Evolutionary conservation across 2,888 invertebrate species (phyloP).

Genomic region (Epinotia nisella): DNA sequence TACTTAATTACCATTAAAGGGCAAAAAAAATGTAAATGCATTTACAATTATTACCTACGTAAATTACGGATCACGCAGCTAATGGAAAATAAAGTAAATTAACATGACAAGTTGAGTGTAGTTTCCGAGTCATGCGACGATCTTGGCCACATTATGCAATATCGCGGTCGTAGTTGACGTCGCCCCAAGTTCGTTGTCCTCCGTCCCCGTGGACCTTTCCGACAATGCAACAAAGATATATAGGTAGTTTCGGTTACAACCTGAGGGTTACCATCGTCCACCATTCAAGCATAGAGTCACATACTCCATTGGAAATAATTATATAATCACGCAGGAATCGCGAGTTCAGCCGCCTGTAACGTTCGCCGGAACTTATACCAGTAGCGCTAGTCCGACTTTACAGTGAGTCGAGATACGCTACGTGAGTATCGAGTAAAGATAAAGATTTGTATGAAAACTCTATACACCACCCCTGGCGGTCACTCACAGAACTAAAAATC

Average conservation of each 20-base stretch:
- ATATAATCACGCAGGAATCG: too few relatives aligned
- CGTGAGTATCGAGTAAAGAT: too few relatives aligned
- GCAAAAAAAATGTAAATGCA: slow-evolving; percentile 12
- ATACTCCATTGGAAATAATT: too few relatives aligned
- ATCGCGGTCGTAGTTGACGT: slow-evolving; percentile 24
- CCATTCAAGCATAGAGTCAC: too few relatives aligned
- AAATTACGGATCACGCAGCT: slow-evolving; percentile 16
- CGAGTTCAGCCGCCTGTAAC: too few relatives aligned
- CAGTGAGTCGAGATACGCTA: too few relatives aligned
- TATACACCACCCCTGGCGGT: too few relatives aligned
- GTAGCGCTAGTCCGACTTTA: too few relatives aligned
- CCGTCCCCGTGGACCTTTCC: slow-evolving; percentile 50
- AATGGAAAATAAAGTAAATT: slow-evolving; percentile 26
- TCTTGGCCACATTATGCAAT: slow-evolving; percentile 39
- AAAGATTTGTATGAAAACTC: too few relatives aligned
- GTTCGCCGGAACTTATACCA: too few relatives aligned
- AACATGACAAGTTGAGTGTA: slow-evolving; percentile 29
- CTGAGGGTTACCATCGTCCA: too few relatives aligned
- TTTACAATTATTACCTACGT: slow-evolving; percentile 21
- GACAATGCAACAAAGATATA: slow-evolving; percentile 54
- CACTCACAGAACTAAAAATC: too few relatives aligned
- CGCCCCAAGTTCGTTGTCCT: slow-evolving; percentile 48
- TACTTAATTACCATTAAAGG: not conserved
- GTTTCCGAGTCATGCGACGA: slow-evolving; percentile 29
- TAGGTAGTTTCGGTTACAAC: slow-evolving; percentile 16